These are phyloP conservation scores for Trogon surrucura DNA, from an alignment of 2,113 vertebrate species.

Conservation along the genomic window DNA sequence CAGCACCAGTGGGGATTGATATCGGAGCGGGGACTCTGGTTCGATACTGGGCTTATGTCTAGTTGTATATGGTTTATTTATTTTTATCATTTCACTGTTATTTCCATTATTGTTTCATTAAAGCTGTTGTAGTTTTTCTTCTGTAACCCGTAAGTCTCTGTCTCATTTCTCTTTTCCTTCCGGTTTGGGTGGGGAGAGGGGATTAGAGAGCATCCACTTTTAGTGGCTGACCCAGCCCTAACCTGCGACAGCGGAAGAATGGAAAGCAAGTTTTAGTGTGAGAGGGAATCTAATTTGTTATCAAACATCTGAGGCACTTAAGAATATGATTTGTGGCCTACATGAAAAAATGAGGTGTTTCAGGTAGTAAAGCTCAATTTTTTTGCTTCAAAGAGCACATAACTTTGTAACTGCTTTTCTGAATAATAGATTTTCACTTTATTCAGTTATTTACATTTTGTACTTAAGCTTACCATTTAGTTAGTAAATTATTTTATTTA, in stretches of 20 bases:
- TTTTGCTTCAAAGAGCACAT: conserved; percentile 33
- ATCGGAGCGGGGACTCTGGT: too few species aligned
- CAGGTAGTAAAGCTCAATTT: conserved; percentile 20
- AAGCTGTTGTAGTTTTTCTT: too few species aligned
- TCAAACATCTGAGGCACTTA: not conserved
- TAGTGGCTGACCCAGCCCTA: too few species aligned
- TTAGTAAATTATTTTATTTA: not conserved
- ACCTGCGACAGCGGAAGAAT: not conserved
- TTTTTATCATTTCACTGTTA: too few species aligned
- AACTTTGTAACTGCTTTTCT: not conserved
- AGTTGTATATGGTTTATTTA: too few species aligned
- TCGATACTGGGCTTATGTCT: too few species aligned
- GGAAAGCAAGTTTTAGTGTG: not conserved
- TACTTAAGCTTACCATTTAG: not conserved
- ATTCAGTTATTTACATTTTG: not conserved
- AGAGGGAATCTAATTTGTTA: not conserved
- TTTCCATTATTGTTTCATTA: too few species aligned
- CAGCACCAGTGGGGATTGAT: too few species aligned
- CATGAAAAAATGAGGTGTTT: conserved; percentile 19
- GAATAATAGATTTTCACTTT: not conserved
- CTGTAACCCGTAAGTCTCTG: too few species aligned
- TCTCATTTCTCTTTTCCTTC: too few species aligned
- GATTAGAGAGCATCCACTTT: too few species aligned
- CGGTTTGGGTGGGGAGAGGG: too few species aligned
- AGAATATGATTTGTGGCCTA: not conserved